Conservation (phyloP, 2,797 vertebrate species). For the Pteronotus mesoamericanus region DNA sequence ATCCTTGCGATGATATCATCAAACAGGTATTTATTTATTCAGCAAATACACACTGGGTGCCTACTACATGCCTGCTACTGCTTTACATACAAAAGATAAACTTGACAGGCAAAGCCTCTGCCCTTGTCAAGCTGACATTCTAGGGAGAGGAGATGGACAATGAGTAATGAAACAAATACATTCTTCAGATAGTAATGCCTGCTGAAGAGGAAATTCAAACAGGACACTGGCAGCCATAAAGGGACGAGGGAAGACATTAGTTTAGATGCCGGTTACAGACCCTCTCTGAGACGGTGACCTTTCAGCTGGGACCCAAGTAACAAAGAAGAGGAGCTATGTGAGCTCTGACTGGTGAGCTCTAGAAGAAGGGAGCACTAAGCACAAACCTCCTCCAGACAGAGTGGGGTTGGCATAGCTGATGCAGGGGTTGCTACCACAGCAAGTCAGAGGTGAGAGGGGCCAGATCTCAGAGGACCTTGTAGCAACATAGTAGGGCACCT, state of each 20-base stretch:
- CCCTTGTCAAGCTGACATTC: neutral
- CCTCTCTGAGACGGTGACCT: neutral
- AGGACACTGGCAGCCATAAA: neutral
- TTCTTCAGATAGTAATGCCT: neutral
- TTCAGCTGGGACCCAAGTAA: neutral
- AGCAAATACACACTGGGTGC: neutral
- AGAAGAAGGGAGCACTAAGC: neutral
- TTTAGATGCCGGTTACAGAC: neutral
- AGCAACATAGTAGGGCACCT: neutral
- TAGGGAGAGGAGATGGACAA: neutral
- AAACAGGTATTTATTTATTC: neutral
- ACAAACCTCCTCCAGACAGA: neutral
- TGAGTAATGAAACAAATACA: neutral
- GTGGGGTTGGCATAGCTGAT: neutral
- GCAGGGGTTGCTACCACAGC: neutral
- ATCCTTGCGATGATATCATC: neutral
- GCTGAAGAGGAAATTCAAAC: neutral
- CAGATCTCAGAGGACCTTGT: neutral
- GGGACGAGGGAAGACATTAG: neutral
- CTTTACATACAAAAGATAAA: constrained; percentile 21
- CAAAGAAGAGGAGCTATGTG: neutral
- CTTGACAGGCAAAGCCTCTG: neutral
- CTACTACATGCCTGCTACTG: neutral
- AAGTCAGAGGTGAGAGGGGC: neutral
- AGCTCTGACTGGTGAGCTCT: neutral